These are phyloP conservation scores for Galago senegalensis DNA, from an alignment of 2,797 vertebrate species.

Conservation along the genomic window DNA sequence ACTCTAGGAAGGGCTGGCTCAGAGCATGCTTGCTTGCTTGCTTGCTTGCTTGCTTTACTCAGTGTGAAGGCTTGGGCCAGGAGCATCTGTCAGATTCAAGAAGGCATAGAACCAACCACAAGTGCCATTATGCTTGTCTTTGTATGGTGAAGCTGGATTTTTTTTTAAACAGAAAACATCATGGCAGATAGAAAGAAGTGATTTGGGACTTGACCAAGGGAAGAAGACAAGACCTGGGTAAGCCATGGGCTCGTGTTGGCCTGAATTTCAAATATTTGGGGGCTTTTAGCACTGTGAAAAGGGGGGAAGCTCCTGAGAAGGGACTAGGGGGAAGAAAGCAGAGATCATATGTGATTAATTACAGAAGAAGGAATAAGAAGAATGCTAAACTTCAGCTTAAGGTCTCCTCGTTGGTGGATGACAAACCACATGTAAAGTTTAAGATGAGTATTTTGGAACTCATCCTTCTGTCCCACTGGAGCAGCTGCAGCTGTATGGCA, in stretches of 20 bases:
- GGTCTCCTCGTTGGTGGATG: slow-evolving; percentile 69
- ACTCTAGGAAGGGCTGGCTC: slow-evolving; percentile 16
- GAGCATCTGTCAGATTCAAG: slow-evolving; percentile 15
- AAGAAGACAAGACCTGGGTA: slow-evolving; percentile 21
- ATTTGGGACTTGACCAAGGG: background rate
- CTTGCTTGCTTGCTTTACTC: slow-evolving; percentile 30
- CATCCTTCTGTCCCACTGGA: slow-evolving; percentile 80
- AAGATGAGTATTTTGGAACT: slow-evolving; percentile 75
- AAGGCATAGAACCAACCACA: slow-evolving; percentile 9
- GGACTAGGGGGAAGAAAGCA: background rate
- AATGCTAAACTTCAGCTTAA: slow-evolving; percentile 69
- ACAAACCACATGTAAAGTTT: slow-evolving; percentile 76
- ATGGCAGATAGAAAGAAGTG: slow-evolving; percentile 39
- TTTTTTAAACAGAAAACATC: background rate
- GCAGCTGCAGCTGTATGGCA: slow-evolving; percentile 74
- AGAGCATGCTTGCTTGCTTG: slow-evolving; percentile 19
- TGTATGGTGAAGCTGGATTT: slow-evolving; percentile 30
- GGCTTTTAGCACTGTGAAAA: slow-evolving; percentile 28
- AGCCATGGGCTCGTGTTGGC: background rate
- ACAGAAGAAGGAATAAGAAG: slow-evolving; percentile 76
- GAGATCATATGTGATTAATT: slow-evolving; percentile 64
- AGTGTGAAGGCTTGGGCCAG: slow-evolving; percentile 15
- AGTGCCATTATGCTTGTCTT: background rate
- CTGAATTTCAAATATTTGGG: slow-evolving; percentile 46
- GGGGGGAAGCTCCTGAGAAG: background rate